Percentiles rank a stretch among this genome's conserved stretches.
Conservation (phyloP, 2,888 invertebrate genomes). For the Tinea semifulvella region DNA sequence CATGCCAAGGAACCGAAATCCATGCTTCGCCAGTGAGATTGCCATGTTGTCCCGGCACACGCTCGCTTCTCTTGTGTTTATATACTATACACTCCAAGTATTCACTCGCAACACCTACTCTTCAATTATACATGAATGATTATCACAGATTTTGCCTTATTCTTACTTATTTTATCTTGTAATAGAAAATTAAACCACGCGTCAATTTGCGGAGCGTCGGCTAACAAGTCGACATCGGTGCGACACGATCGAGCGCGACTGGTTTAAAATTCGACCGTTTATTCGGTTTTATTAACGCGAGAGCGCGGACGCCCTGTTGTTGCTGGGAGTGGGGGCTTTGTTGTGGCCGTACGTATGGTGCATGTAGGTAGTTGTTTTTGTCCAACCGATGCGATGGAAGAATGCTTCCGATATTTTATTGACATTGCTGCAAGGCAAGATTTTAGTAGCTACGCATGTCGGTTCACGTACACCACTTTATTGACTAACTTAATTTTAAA, state of each 20-base stretch:
- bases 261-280: constrained; percentile 35
- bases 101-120: not conserved
- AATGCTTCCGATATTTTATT: not conserved
- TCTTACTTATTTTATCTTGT: too few relatives aligned
- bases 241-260: constrained; percentile 25
- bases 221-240: not conserved
- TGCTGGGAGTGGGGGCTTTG: too few relatives aligned
- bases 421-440: not conserved
- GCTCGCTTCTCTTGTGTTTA: constrained; percentile 2
- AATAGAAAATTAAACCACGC: not conserved
- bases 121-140: not conserved
- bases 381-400: not conserved
- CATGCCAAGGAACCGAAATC: constrained; percentile 37
- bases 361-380: constrained; percentile 24
- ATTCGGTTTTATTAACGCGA: constrained; percentile 40
- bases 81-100: too few relatives aligned
- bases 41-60: constrained; percentile 40
- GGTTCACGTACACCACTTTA: constrained; percentile 33
- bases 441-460: constrained; percentile 25
- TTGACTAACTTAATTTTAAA: constrained; percentile 28
- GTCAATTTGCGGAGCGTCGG: constrained; percentile 1
- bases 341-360: too few relatives aligned
- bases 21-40: constrained; percentile 48
- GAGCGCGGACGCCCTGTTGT: constrained; percentile 4
- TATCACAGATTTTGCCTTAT: constrained; percentile 8